Evolutionary conservation across 2,888 invertebrate species (phyloP).

Genomic region (Sympetrum striolatum): DNA sequence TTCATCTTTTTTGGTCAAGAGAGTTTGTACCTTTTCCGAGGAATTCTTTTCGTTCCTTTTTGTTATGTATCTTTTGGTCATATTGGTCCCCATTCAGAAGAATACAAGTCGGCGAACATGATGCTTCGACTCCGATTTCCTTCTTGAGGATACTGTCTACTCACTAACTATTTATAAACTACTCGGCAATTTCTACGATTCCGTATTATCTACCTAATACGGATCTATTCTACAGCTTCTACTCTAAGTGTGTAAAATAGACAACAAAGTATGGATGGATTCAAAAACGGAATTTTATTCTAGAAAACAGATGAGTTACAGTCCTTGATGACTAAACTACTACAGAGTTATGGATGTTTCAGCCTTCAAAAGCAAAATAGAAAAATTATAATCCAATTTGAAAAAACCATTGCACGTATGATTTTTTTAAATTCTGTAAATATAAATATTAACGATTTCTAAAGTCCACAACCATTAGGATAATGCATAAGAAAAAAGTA

Average conservation of each 20-base stretch:
- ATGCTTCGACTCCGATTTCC: slow-evolving; percentile 3
- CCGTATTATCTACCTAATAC: slow-evolving; percentile 42
- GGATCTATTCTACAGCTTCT: slow-evolving; percentile 44
- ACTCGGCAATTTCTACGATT: slow-evolving; percentile 28
- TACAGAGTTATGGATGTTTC: slow-evolving; percentile 44
- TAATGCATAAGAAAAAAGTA: slow-evolving; percentile 41
- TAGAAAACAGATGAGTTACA: slow-evolving; percentile 44
- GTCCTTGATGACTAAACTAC: slow-evolving; percentile 43
- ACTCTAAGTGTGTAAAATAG: slow-evolving; percentile 44
- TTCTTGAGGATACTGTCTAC: slow-evolving; percentile 36
- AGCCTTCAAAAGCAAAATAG: slow-evolving; percentile 43
- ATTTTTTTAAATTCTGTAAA: slow-evolving; percentile 22
- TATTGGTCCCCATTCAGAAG: slow-evolving; percentile 25
- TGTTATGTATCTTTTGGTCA: neutral
- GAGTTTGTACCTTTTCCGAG: neutral
- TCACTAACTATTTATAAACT: slow-evolving; percentile 40
- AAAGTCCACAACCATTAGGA: slow-evolving; percentile 37
- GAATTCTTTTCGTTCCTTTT: neutral
- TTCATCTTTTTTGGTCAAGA: neutral
- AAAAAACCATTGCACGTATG: slow-evolving; percentile 40
- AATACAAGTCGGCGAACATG: slow-evolving; percentile 15
- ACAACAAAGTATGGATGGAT: slow-evolving; percentile 42
- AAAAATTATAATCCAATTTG: slow-evolving; percentile 22
- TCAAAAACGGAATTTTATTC: slow-evolving; percentile 44
- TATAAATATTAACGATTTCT: slow-evolving; percentile 39